Percentiles rank a stretch among this genome's conserved stretches.
Evolutionary conservation across 2,888 invertebrate species (phyloP).

Genomic region (Drosophila quasianomalipes): DNA sequence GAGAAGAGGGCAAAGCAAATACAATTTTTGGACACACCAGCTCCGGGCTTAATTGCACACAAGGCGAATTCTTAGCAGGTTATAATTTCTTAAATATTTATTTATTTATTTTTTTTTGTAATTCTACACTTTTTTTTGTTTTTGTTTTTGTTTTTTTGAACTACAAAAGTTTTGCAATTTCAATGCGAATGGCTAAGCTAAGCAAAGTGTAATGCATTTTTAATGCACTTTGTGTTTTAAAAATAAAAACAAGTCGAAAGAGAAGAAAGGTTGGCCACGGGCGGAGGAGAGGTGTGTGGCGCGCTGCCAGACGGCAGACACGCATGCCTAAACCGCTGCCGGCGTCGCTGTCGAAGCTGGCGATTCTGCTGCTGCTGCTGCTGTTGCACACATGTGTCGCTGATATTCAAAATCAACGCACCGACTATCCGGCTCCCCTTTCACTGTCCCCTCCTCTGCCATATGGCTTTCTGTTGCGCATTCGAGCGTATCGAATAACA

Average conservation of each 20-base stretch:
- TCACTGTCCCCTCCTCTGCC: neutral
- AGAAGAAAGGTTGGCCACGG: neutral
- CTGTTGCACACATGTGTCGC: conserved; percentile 52
- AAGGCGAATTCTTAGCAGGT: conserved; percentile 34
- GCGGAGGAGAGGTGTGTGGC: neutral
- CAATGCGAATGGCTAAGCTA: conserved; percentile 56
- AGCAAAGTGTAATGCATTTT: conserved; percentile 68
- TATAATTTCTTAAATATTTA: conserved; percentile 28
- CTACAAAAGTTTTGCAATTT: conserved; percentile 53
- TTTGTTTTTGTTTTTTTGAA: neutral
- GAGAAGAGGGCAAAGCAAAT: conserved; percentile 32
- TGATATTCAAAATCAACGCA: conserved; percentile 54
- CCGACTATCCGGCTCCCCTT: neutral
- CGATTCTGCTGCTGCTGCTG: conserved; percentile 4
- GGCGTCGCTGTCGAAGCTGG: conserved; percentile 30
- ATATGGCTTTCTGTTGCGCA: conserved; percentile 53
- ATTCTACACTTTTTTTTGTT: conserved; percentile 5
- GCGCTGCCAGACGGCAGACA: conserved; percentile 50
- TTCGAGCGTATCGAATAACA: conserved; percentile 64
- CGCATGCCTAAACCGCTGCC: conserved; percentile 60
- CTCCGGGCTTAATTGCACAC: conserved; percentile 52
- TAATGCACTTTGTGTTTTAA: conserved; percentile 62
- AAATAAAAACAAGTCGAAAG: conserved; percentile 50
- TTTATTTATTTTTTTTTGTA: conserved; percentile 19
- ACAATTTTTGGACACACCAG: conserved; percentile 38